Evolutionary conservation across 1,140 invertebrate species (phyloP), one percentile per base, ranked within the genome.

Genomic region (Coenobita brevimanus): DNA sequence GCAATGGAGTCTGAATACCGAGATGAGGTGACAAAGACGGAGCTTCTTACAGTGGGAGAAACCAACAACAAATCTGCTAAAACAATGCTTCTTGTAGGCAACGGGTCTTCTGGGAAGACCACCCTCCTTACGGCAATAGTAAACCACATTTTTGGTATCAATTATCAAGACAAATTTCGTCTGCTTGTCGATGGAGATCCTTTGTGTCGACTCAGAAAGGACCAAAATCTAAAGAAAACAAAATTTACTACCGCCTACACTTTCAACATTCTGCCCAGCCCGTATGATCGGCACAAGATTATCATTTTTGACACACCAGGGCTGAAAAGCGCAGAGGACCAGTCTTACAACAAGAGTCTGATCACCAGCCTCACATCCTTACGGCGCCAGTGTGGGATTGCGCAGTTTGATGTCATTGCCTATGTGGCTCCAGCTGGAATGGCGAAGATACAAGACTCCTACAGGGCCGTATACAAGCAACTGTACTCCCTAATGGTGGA

Each of bases 161-260:
- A 84, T 27, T 75, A 38, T 33, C 43, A 84, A 1, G 82, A 84
- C 82, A 84, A 60, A 13, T 84, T 84, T 46, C 82, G 82, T 60
- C 75, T 84, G 38, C 21, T 84, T 33, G 30, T 76, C 13, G 33
- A 75, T 24, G 82, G 67, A n/a, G 82, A 84, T 50, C 67, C 71
- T 8, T 46, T 84, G 6, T 30, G 60, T 15, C 27, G 82, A n/a
- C 38, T 84, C 24, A 21, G 24, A 2, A 84, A 84, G 30, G 24
- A 33, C 21, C 46, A n/a, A 13, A 75, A 43, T 0, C 10, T 41
- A 10, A 73, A 84, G 30, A 75, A 75, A 60, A 84, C 69, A 2
- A 84, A 24, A 41, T 60, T 60, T 17, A 60, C 82, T 21, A 84
- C 82, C 21, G 82, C 69, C 41, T 84, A 84, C 50, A 57, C 69